Evolutionary conservation across 2,113 vertebrate species (phyloP).

Genomic region (Paralichthys olivaceus): DNA sequence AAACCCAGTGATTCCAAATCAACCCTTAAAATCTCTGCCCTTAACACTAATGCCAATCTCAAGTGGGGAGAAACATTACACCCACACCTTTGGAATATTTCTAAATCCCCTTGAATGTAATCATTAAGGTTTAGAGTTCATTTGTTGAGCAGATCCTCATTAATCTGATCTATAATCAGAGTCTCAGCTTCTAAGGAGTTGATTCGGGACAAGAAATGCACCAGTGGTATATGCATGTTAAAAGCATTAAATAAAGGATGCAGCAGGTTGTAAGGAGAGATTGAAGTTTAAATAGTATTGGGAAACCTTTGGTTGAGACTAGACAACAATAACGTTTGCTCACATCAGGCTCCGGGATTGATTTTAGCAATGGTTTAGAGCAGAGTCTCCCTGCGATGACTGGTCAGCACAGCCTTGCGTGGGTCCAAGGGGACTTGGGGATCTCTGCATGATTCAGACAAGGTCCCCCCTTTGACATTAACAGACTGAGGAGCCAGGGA

Average conservation of each 20-base stretch:
- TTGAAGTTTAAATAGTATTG: background rate
- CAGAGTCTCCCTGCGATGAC: constrained; percentile 77
- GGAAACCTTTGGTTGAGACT: constrained; percentile 24
- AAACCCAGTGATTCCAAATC: constrained; percentile 57
- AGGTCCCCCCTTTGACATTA: constrained; percentile 24
- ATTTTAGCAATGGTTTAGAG: constrained; percentile 63
- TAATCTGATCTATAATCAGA: constrained; percentile 17
- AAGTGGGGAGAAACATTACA: background rate
- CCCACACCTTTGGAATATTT: background rate
- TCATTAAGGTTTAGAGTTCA: background rate
- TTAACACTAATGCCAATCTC: background rate
- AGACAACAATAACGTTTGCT: constrained; percentile 64
- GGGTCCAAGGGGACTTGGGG: constrained; percentile 52
- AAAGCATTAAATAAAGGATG: background rate
- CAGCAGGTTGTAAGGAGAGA: constrained; percentile 10
- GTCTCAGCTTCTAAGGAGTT: constrained; percentile 57
- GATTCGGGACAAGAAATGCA: constrained; percentile 60
- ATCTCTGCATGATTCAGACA: constrained; percentile 46
- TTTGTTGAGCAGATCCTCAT: background rate
- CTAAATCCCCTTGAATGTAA: background rate
- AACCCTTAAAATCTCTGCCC: constrained; percentile 53
- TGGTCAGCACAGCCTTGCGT: constrained; percentile 45
- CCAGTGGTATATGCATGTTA: constrained; percentile 31
- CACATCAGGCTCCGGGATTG: constrained; percentile 68
- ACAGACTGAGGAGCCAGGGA: constrained; percentile 5